A percentile compares a stretch with the other conserved stretches of the same genome.
Conservation (phyloP, 1,140 invertebrate species). For the Oncopodura yosiiana region DNA sequence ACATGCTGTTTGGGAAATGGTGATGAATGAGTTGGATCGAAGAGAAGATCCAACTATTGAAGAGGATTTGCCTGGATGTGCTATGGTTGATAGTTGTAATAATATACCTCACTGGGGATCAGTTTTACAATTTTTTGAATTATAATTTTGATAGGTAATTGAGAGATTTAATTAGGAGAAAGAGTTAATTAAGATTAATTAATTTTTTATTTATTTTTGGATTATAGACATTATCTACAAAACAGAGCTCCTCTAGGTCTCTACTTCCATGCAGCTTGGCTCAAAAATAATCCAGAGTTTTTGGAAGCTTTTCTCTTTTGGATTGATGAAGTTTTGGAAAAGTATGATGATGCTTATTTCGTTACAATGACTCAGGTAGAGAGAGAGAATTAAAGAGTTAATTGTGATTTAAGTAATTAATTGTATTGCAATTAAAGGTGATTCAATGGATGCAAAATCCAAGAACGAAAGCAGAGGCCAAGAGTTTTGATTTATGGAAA, state of each 20-base stretch:
- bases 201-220: neutral
- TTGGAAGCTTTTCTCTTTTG: slow-evolving; percentile 86
- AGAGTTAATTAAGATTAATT: neutral
- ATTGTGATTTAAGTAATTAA: neutral
- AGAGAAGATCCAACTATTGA: slow-evolving; percentile 83
- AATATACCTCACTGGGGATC: slow-evolving; percentile 85
- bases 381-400: neutral
- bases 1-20: slow-evolving; percentile 94
- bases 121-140: slow-evolving; percentile 90
- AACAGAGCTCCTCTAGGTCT: slow-evolving; percentile 86
- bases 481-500: slow-evolving; percentile 87
- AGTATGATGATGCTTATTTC: slow-evolving; percentile 88
- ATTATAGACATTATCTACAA: slow-evolving; percentile 66
- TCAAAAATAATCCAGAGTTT: slow-evolving; percentile 89
- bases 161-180: neutral
- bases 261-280: slow-evolving; percentile 92
- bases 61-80: slow-evolving; percentile 83
- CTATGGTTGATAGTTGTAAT: slow-evolving; percentile 93
- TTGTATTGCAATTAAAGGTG: slow-evolving; percentile 43
- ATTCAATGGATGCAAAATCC: slow-evolving; percentile 96
- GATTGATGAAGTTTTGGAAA: slow-evolving; percentile 80
- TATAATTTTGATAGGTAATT: slow-evolving; percentile 77
- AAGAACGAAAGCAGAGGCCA: slow-evolving; percentile 66
- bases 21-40: slow-evolving; percentile 90
- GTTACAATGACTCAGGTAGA: slow-evolving; percentile 84